Evolutionary conservation across 2,113 vertebrate species (phyloP).

Genomic region (Mobula birostris): DNA sequence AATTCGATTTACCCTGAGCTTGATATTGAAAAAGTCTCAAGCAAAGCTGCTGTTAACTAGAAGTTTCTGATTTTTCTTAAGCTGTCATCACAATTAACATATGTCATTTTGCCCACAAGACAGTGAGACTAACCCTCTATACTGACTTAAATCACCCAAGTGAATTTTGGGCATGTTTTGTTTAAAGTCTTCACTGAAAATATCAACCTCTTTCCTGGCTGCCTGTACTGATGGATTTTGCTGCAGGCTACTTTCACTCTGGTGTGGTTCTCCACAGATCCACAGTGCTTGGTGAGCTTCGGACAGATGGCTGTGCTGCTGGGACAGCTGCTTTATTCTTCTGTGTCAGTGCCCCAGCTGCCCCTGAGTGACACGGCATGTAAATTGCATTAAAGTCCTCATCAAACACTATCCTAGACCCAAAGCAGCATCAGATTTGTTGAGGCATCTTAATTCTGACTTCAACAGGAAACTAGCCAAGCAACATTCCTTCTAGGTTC

Average conservation of each 20-base stretch:
- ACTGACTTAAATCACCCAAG: neutral
- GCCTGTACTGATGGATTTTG: neutral
- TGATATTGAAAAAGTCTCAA: neutral
- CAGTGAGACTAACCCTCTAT: neutral
- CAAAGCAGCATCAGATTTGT: neutral
- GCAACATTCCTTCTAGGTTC: neutral
- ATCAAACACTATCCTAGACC: neutral
- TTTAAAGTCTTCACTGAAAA: neutral
- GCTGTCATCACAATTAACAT: neutral
- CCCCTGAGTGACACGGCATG: neutral
- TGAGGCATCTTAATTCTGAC: neutral
- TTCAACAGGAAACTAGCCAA: neutral
- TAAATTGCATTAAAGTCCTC: neutral
- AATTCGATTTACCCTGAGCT: neutral
- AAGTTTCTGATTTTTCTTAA: neutral
- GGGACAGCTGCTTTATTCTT: neutral
- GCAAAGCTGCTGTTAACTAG: neutral
- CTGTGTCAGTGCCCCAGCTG: neutral
- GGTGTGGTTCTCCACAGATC: neutral
- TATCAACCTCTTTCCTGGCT: neutral
- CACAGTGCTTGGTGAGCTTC: neutral
- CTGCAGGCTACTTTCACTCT: neutral
- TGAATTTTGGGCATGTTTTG: neutral
- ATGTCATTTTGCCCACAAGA: neutral
- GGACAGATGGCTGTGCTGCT: neutral